Evolutionary conservation across 2,888 invertebrate genomes (phyloP), one percentile per base, ranked within the genome.

Genomic region (Oscheius sp.): DNA sequence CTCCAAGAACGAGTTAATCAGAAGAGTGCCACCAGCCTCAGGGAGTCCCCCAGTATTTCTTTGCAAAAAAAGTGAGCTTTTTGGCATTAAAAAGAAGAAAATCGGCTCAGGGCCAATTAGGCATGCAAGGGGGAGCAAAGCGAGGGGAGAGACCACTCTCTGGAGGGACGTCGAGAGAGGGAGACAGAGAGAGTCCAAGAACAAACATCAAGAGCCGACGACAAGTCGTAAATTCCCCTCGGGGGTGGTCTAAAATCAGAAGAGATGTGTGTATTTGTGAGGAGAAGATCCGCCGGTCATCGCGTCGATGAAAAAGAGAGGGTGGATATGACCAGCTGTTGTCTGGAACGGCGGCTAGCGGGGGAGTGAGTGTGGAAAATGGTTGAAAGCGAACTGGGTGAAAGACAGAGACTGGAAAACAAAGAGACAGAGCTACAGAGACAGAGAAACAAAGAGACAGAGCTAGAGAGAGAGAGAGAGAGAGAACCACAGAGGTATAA

Each of bases 51-150:
- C 42, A 5, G 3, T 42, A 5, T 42, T 42, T 42, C 42, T 0
- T 42, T 5, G 42, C 42, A 5, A 42, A 42, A 42, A 42, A 42
- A 42, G 42, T 42, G 42, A 42, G 42, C 42, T 42, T 42, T 42
- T 42, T 42, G 0, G 42, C 42, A 60, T 60, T 60, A 60, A 37
- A 33, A 37, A 35, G 37, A 37, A 37, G 37, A 37, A 60, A 60
- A 60, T 37, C 60, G 32, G 60, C 60, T 13, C 37, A n/a, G 37
- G 60, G 37, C 60, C 60, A 60, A 60, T 60, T 60, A 60, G 60
- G 60, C 60, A 60, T 60, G 60, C 60, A 60, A 29, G 60, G 37
- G 60, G 33, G 60, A 60, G 60, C 37, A 35, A n/a, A 37, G 60
- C 60, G 10, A 37, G 60, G 32, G 33, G 60, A 58, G 58, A 58